phyloP scores from a whole-genome alignment of 2,888 invertebrate species.

The Bembecia ichneumoniformis region DNA sequence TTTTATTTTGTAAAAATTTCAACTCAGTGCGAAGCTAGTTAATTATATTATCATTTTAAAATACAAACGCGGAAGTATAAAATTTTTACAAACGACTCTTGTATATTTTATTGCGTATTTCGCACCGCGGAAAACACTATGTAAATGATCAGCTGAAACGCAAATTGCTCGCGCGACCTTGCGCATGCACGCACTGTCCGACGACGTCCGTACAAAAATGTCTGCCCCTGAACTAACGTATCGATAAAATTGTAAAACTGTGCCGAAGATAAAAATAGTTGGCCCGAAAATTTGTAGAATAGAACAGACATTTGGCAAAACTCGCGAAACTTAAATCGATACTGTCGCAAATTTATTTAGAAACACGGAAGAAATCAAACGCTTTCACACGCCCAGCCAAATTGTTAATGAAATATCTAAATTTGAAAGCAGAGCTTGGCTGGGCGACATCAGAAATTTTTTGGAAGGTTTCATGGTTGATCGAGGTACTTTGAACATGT shows the following conservation, averaged over 20 bases:
- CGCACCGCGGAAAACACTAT: neutral
- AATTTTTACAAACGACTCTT: neutral
- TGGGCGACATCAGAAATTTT: too few species aligned
- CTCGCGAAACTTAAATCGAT: too few species aligned
- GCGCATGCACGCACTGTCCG: slow-evolving; percentile 15
- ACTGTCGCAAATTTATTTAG: too few species aligned
- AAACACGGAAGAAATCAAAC: too few species aligned
- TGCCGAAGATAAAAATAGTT: slow-evolving; percentile 13
- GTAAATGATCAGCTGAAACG: slow-evolving; percentile 21
- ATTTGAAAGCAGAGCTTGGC: too few species aligned
- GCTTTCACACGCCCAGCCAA: too few species aligned
- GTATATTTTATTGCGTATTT: neutral
- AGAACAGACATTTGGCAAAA: too few species aligned
- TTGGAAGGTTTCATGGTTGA: too few species aligned
- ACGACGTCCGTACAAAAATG: slow-evolving; percentile 23
- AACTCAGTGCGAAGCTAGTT: too few species aligned
- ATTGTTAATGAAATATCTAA: too few species aligned
- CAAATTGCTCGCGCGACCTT: slow-evolving; percentile 14
- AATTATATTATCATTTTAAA: neutral
- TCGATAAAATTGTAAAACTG: slow-evolving; percentile 13
- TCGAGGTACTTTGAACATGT: too few species aligned
- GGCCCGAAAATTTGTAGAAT: neutral
- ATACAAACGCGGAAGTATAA: neutral
- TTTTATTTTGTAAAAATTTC: too few species aligned
- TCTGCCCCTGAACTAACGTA: slow-evolving; percentile 39